These are phyloP conservation scores for Scopus umbretta DNA, from an alignment of 2,113 vertebrate genomes.

Conservation along the genomic window DNA sequence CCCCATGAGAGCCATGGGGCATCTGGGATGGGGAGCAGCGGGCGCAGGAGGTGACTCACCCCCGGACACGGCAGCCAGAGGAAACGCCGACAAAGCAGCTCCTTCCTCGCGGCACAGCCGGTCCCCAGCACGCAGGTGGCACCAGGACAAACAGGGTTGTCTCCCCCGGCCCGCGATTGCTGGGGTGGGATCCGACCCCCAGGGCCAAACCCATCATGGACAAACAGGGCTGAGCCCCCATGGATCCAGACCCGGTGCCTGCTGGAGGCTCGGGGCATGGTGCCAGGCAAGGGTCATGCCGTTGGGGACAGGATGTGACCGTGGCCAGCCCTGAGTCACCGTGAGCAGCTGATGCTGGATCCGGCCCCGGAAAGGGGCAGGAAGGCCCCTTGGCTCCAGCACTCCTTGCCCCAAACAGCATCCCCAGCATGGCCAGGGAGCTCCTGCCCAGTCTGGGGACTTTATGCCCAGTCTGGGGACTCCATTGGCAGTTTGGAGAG, in stretches of 20 bases:
- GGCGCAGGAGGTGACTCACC: background rate
- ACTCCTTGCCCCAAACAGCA: too few relatives aligned
- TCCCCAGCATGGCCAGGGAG: fast-evolving
- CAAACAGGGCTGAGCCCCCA: background rate
- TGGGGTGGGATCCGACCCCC: fast-evolving
- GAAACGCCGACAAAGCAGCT: background rate
- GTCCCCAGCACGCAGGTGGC: background rate
- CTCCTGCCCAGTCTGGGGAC: background rate
- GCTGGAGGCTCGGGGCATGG: fast-evolving
- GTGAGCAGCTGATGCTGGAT: background rate
- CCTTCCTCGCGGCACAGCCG: background rate
- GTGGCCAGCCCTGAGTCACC: background rate
- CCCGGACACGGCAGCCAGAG: background rate
- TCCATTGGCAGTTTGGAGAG: too few relatives aligned
- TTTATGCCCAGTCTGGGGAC: fast-evolving
- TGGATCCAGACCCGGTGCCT: background rate
- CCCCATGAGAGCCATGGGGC: background rate
- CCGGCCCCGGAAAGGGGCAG: background rate
- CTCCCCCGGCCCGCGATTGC: fast-evolving
- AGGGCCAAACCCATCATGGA: fast-evolving
- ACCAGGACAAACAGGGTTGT: background rate
- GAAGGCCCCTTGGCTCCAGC: background rate
- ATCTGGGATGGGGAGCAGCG: fast-evolving
- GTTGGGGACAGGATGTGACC: background rate
- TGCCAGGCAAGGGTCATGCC: background rate